A percentile compares a stretch with the other conserved stretches of the same genome.
phyloP scores from a whole-genome alignment of 2,888 invertebrate species.

The Cheilosia scutellata region DNA sequence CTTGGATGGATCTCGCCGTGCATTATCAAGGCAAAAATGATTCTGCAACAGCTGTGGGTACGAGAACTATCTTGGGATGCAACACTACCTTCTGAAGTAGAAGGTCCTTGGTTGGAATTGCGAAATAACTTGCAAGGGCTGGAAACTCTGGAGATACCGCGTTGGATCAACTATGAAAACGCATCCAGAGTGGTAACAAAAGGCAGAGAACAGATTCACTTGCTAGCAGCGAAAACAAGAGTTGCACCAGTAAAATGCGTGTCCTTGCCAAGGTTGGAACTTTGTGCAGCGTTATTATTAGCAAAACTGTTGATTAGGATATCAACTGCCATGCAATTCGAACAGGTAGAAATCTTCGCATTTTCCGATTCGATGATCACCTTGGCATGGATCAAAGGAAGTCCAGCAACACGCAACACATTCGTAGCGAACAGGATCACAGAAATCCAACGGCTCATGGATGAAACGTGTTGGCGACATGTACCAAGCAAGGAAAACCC shows the following conservation, averaged over 20 bases:
- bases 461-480: neutral
- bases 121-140: neutral
- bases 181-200: neutral
- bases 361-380: too few relatives aligned
- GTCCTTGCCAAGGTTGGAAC: neutral
- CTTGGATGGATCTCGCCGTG: conserved; percentile 51
- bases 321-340: neutral
- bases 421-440: neutral
- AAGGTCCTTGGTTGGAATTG: neutral
- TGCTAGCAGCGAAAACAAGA: neutral
- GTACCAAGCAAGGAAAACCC: conserved; percentile 12
- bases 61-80: neutral
- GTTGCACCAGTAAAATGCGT: neutral
- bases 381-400: conserved; percentile 6
- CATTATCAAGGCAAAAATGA: conserved; percentile 33
- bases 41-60: conserved; percentile 21
- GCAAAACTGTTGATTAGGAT: neutral
- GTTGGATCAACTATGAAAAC: conserved; percentile 12
- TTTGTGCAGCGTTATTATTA: conserved; percentile 4
- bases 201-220: neutral
- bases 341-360: neutral
- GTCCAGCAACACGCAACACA: neutral
- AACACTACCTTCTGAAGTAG: too few relatives aligned
- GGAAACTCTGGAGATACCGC: conserved; percentile 11
- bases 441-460: neutral